Evolutionary conservation across 37 sponge, comb jelly and placozoan species (phyloP).

Genomic region (Petrosia ficiformis): DNA sequence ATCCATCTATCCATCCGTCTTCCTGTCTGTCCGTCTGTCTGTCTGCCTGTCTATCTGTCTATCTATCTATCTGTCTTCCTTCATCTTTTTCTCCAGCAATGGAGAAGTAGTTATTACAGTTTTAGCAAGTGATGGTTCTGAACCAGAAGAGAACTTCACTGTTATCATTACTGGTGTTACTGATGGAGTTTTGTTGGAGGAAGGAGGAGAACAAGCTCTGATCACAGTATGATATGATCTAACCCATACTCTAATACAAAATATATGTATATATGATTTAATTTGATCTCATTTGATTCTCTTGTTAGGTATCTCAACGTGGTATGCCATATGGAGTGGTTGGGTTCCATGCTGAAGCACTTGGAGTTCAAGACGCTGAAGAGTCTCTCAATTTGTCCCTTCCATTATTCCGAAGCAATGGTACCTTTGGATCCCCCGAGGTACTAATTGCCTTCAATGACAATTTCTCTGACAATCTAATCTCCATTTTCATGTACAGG

Average conservation of each 20-base stretch:
- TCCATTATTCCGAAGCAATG: slow-evolving; percentile 41
- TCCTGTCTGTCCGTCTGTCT: too few relatives aligned
- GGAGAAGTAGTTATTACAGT: slow-evolving; percentile 44
- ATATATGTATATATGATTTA: background rate
- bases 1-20: too few relatives aligned
- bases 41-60: too few relatives aligned
- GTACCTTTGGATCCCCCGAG: slow-evolving; percentile 1
- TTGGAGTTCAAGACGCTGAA: slow-evolving; percentile 14
- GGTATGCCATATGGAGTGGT: slow-evolving; percentile 73
- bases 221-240: slow-evolving; percentile 29
- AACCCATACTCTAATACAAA: background rate
- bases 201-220: slow-evolving; percentile 1
- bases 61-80: too few relatives aligned
- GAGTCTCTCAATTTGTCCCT: slow-evolving; percentile 30
- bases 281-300: background rate
- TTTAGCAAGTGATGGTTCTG: slow-evolving; percentile 47
- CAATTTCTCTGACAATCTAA: background rate
- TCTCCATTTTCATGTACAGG: background rate
- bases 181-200: slow-evolving; percentile 55
- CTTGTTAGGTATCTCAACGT: slow-evolving; percentile 29
- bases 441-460: too few relatives aligned
- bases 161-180: slow-evolving; percentile 44
- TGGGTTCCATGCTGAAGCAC: slow-evolving; percentile 68
- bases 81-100: too few relatives aligned
- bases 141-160: slow-evolving; percentile 57